Conservation (phyloP, 2,113 vertebrate genomes). For the Hoplias malabaricus region DNA sequence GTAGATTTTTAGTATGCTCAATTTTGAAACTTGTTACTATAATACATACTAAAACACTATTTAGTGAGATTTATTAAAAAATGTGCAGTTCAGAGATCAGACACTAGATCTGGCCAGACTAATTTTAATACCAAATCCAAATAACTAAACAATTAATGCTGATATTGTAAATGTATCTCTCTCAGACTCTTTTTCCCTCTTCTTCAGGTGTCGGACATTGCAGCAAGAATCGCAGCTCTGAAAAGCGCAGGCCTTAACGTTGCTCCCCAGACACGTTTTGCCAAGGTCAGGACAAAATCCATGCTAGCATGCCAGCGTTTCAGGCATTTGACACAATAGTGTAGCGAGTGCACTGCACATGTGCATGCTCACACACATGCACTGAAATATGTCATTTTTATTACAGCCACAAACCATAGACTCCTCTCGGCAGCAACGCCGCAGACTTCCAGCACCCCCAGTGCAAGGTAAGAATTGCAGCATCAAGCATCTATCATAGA, state of each 20-base stretch:
- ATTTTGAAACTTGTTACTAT: too few species aligned
- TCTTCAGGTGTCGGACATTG: conserved; percentile 87
- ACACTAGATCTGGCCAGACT: too few species aligned
- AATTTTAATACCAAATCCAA: too few species aligned
- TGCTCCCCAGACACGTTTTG: conserved; percentile 79
- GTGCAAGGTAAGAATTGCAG: conserved; percentile 71
- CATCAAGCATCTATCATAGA: neutral
- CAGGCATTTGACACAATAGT: neutral
- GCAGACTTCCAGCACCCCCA: conserved; percentile 88
- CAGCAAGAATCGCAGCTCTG: conserved; percentile 91
- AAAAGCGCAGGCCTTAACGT: conserved; percentile 92
- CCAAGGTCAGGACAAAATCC: conserved; percentile 59
- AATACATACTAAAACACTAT: too few species aligned
- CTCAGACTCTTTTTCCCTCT: neutral
- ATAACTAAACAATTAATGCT: neutral
- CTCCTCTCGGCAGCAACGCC: conserved; percentile 84
- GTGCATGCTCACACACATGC: neutral
- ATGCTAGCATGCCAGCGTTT: conserved; percentile 29
- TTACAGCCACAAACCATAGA: conserved; percentile 86
- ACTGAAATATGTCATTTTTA: conserved; percentile 28
- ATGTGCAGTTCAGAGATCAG: too few species aligned
- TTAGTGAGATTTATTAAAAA: too few species aligned
- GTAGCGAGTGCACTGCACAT: neutral
- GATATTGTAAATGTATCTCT: neutral
- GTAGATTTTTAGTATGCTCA: too few species aligned